phyloP scores from a whole-genome alignment of 2,797 vertebrate species.

The Alosa sapidissima region DNA sequence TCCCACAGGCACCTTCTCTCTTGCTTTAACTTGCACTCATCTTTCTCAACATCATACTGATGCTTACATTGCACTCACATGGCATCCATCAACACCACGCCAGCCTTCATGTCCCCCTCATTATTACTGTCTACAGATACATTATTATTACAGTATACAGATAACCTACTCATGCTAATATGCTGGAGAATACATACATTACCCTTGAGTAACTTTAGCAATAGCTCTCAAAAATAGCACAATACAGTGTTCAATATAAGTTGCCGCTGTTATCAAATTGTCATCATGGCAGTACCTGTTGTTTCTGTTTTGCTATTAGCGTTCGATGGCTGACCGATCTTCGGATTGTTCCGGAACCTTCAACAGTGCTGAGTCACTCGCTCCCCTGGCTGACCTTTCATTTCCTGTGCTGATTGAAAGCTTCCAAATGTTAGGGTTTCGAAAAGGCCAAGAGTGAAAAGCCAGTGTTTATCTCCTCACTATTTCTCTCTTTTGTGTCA shows the following conservation, averaged over 20 bases:
- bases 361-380: slow-evolving; percentile 71
- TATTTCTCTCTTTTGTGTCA: slow-evolving; percentile 18
- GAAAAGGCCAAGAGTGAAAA: slow-evolving; percentile 76
- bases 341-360: slow-evolving; percentile 60
- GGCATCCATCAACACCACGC: too few species aligned
- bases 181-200: too few species aligned
- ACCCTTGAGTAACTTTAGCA: background rate
- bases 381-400: slow-evolving; percentile 71
- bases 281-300: background rate
- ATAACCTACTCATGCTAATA: background rate
- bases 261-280: background rate
- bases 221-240: background rate
- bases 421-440: slow-evolving; percentile 75
- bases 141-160: background rate
- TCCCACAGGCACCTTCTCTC: too few species aligned
- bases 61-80: too few species aligned
- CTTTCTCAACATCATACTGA: background rate
- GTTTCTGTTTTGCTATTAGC: background rate
- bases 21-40: too few species aligned
- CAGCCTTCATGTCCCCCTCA: too few species aligned
- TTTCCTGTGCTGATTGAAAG: slow-evolving; percentile 78
- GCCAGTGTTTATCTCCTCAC: slow-evolving; percentile 75
- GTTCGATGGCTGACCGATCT: slow-evolving; percentile 64
- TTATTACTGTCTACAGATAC: background rate
- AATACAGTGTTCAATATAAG: background rate